Percentiles rank a stretch among this genome's conserved stretches.
These are phyloP conservation scores for Melozone crissalis DNA, from an alignment of 2,113 vertebrate species.

Conservation along the genomic window DNA sequence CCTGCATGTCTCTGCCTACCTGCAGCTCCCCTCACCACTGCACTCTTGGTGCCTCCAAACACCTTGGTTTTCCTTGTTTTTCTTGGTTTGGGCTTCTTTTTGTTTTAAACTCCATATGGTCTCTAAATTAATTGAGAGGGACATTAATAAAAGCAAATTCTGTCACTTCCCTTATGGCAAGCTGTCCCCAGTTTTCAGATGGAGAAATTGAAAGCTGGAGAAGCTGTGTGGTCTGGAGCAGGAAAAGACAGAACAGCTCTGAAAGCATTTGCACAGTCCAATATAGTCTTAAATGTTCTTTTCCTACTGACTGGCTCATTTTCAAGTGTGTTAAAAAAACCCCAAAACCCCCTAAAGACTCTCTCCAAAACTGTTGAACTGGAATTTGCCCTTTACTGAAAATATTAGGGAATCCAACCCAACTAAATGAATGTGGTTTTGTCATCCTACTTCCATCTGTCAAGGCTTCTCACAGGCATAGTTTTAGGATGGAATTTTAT, in stretches of 20 bases:
- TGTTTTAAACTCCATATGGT: not conserved
- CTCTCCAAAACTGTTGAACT: not conserved
- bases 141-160: not conserved
- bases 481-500: not conserved
- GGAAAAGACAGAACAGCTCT: not conserved
- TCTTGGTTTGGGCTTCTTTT: not conserved
- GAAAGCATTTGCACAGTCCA: not conserved
- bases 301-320: not conserved
- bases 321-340: not conserved
- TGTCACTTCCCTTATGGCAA: not conserved
- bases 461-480: not conserved
- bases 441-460: constrained; percentile 28
- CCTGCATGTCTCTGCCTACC: not conserved
- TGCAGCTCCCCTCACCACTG: not conserved
- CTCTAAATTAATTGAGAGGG: not conserved
- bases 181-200: not conserved
- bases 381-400: not conserved
- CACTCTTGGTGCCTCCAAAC: not conserved
- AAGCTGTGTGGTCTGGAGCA: not conserved
- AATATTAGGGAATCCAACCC: not conserved
- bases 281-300: not conserved
- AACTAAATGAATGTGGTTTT: not conserved
- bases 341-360: rapidly evolving
- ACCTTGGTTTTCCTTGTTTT: not conserved
- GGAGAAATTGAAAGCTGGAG: not conserved